A percentile compares a stretch with the other conserved stretches of the same genome.
Conservation (phyloP, 2,113 vertebrate genomes). For the Anthoscopus minutus region DNA sequence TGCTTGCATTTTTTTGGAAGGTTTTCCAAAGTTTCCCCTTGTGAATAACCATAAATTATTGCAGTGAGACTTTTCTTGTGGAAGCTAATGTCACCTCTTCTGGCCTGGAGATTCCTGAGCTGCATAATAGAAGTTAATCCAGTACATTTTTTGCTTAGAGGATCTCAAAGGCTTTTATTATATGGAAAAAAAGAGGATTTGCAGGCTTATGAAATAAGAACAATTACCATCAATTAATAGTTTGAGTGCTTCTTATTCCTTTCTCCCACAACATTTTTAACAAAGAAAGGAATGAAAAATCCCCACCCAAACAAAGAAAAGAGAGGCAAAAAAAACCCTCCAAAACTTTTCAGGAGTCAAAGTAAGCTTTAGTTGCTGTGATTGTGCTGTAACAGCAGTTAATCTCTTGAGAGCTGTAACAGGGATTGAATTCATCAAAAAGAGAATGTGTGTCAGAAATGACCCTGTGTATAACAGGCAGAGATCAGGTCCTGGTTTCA, state of each 20-base stretch:
- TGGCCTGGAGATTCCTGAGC: slow-evolving; percentile 38
- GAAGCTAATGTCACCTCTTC: slow-evolving; percentile 25
- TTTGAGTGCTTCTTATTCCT: neutral
- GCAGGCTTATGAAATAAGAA: slow-evolving; percentile 29
- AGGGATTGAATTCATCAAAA: neutral
- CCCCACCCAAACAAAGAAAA: neutral
- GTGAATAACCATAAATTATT: slow-evolving; percentile 69
- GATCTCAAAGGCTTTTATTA: neutral
- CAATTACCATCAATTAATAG: neutral
- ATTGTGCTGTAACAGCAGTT: neutral
- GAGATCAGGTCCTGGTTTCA: slow-evolving; percentile 24
- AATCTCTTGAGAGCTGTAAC: neutral
- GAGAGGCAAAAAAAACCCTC: fast-evolving
- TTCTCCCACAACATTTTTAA: neutral
- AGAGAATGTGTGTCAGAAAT: slow-evolving; percentile 15
- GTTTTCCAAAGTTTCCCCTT: slow-evolving; percentile 16
- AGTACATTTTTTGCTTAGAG: slow-evolving; percentile 1
- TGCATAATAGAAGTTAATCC: slow-evolving; percentile 24
- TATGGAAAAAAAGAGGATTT: slow-evolving; percentile 22
- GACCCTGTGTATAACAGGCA: neutral
- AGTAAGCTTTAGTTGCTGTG: neutral
- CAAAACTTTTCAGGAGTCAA: neutral
- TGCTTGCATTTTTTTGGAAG: slow-evolving; percentile 32
- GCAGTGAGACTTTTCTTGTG: slow-evolving; percentile 15
- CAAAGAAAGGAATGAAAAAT: neutral